Evolutionary conservation across 2,113 vertebrate species (phyloP).

Genomic region (Hipposideros armiger): DNA sequence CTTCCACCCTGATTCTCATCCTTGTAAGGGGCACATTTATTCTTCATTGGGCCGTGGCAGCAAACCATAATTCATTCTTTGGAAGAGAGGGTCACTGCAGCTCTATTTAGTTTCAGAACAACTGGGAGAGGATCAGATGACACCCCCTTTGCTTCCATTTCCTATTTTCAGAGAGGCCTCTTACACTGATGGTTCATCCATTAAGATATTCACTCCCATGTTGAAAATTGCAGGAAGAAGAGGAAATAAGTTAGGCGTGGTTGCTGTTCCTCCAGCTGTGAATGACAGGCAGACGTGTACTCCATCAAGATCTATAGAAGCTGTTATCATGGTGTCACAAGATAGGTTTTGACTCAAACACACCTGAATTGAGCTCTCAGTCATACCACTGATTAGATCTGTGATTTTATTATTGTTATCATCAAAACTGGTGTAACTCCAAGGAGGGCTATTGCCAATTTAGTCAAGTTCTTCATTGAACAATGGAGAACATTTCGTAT

Average conservation of each 20-base stretch:
- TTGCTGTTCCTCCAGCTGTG: neutral
- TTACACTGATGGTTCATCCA: neutral
- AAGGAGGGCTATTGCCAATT: neutral
- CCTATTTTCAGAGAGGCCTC: neutral
- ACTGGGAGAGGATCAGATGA: neutral
- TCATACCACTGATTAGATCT: neutral
- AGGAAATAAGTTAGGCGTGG: neutral
- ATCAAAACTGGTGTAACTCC: neutral
- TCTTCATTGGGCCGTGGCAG: neutral
- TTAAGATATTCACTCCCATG: neutral
- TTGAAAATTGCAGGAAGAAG: neutral
- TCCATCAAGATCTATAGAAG: neutral
- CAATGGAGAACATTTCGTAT: neutral
- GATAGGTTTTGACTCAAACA: neutral
- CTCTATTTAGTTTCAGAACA: neutral
- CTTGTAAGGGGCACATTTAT: neutral
- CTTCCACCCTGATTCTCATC: neutral
- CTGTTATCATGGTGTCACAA: neutral
- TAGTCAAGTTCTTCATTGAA: neutral
- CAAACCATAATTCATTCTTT: neutral
- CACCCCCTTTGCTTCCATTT: neutral
- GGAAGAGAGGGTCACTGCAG: neutral
- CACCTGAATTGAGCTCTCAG: neutral
- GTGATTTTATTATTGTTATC: neutral
- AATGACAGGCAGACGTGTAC: neutral